Evolutionary conservation across 2,888 invertebrate species (phyloP).

Genomic region (Sinodicranocentrus sp.): DNA sequence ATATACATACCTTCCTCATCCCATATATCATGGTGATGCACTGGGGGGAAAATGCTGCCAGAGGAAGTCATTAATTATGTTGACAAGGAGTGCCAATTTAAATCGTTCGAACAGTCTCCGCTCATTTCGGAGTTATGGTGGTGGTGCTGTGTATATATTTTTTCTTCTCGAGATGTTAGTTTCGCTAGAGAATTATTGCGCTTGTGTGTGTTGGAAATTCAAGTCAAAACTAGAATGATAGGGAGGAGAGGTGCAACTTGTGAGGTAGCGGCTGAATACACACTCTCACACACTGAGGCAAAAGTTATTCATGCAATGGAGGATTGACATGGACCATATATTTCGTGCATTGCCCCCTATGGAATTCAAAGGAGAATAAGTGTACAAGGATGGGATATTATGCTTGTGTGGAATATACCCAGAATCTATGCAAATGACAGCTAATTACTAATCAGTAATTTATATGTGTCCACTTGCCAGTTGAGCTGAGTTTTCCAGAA

Average conservation of each 20-base stretch:
- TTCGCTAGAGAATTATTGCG: too few relatives aligned
- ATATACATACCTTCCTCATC: neutral
- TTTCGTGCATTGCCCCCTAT: constrained; percentile 41
- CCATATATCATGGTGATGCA: constrained; percentile 1
- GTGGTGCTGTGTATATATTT: too few relatives aligned
- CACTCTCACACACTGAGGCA: too few relatives aligned
- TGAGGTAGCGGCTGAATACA: constrained; percentile 11
- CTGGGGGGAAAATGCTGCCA: constrained; percentile 13
- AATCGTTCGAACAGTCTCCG: constrained; percentile 49
- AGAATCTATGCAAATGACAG: constrained; percentile 58
- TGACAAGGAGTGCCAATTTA: constrained; percentile 73
- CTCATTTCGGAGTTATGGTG: constrained; percentile 8
- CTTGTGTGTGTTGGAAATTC: neutral
- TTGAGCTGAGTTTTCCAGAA: neutral
- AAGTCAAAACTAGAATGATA: neutral
- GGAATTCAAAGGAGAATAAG: constrained; percentile 14
- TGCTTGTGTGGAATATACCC: constrained; percentile 2
- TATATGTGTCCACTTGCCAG: constrained; percentile 42
- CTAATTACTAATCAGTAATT: constrained; percentile 66
- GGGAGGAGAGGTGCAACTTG: neutral
- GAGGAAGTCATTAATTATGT: constrained; percentile 73
- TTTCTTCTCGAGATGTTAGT: too few relatives aligned
- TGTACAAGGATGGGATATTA: neutral
- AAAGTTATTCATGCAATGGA: constrained; percentile 1
- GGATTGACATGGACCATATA: constrained; percentile 36